Evolutionary conservation across 2,888 invertebrate species (phyloP).

Genomic region (Tubulanus polymorphus): DNA sequence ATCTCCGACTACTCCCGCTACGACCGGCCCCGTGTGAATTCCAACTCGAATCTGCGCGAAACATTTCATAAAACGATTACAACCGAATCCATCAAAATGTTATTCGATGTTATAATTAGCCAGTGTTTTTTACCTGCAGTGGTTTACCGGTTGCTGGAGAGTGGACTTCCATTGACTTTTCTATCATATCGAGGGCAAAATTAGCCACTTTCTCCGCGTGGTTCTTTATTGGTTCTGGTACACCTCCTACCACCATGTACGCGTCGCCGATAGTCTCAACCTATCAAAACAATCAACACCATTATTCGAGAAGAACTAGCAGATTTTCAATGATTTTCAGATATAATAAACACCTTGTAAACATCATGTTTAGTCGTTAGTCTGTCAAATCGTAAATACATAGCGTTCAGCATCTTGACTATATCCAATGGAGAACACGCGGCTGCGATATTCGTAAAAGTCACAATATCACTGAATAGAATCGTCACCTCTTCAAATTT

Average conservation of each 20-base stretch:
- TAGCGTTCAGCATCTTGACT: conserved; percentile 49
- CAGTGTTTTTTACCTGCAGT: conserved; percentile 27
- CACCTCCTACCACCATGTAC: conserved; percentile 47
- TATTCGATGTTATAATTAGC: too few species aligned
- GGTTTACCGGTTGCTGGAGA: conserved; percentile 30
- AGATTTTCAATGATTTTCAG: too few species aligned
- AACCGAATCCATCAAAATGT: too few species aligned
- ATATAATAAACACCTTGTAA: too few species aligned
- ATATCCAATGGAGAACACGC: conserved; percentile 44
- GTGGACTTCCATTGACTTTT: conserved; percentile 33
- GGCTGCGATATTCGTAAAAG: conserved; percentile 47
- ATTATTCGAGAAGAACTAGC: too few species aligned
- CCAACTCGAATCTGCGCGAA: conserved; percentile 17
- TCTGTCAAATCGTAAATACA: conserved; percentile 44
- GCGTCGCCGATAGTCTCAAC: conserved; percentile 48
- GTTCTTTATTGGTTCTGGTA: conserved; percentile 35
- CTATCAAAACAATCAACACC: too few species aligned
- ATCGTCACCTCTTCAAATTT: conserved; percentile 42
- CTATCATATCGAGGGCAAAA: conserved; percentile 45
- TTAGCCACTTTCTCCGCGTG: conserved; percentile 45
- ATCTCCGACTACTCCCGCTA: conserved; percentile 18
- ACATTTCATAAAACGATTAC: too few species aligned
- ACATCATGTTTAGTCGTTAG: conserved; percentile 25
- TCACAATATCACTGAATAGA: conserved; percentile 51
- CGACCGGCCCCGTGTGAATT: conserved; percentile 18